Base-by-base conservation (phyloP, 2,888 invertebrate genomes). In the Lepas anatifera region DNA sequence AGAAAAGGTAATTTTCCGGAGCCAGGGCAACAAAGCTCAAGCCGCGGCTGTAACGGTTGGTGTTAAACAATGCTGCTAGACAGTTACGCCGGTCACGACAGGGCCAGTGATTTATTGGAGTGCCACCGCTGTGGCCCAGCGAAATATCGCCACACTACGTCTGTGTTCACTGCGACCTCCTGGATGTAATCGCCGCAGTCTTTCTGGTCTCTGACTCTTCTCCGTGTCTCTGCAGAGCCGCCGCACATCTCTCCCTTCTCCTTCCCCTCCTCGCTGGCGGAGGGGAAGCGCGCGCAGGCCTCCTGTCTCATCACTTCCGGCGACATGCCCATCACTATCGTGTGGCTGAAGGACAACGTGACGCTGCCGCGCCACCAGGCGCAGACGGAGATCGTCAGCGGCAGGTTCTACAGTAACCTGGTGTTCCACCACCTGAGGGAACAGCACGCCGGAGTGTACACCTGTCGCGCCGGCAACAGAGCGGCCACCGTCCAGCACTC, bases 261-360 rank as follows among this genome's bases (percentile, higher is more conserved):
- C 2, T 66, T 66, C 27, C 66, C 66, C 27, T 13, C 11, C 22
- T 90, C 89, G 79, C 83, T 92, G 41, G 89, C 90, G 82, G 88
- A 93, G 82, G 89, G 90, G 71, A 88, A 92, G 77, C 82, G 92
- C 71, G 89, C 90, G 48, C 88, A 92, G 79, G 89, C 92, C 69
- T 89, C 92, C 73, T 93, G 93, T 78, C 90, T 89, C 68, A 89
- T 92, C 68, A 90, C 87, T 50, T 84, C 84, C 52, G 85, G 85
- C 11, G 83, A 83, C 76, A 78, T 81, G 52, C 83, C 83, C n/a
- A 81, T 83, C 70, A 77, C 77, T 68, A 80, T 83, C 68, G 76
- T 77, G 27, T 83, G 83, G 83, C 77, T 79, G 43, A 82, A 83
- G 72, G 83, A 84, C 74, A 82, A 81, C 1, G 78, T 80, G 37